A percentile compares a stretch with the other conserved stretches of the same genome.
Evolutionary conservation across 2,888 invertebrate genomes (phyloP).

Genomic region (Chaitophorus viminalis): DNA sequence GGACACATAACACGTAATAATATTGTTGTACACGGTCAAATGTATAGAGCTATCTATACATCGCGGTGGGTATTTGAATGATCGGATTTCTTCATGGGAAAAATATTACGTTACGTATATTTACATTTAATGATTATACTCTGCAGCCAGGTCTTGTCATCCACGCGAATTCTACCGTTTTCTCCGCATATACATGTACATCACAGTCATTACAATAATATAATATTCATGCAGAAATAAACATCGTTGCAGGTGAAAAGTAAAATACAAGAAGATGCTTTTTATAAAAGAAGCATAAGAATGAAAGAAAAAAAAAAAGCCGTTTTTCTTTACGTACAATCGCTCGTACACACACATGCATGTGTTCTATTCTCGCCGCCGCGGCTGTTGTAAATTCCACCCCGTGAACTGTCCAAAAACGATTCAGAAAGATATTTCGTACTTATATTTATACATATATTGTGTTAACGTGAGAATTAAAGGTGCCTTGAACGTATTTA

Average conservation of each 20-base stretch:
- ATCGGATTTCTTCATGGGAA: constrained; percentile 12
- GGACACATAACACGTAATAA: neutral
- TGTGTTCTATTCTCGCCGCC: neutral
- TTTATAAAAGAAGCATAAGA: neutral
- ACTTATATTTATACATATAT: neutral
- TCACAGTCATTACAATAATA: neutral
- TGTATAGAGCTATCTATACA: no score
- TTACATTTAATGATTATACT: neutral
- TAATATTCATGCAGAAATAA: neutral
- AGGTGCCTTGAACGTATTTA: neutral
- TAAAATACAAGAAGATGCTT: constrained; percentile 1
- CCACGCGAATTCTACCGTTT: neutral
- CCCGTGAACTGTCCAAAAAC: neutral
- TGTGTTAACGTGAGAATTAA: no score
- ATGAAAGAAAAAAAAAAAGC: neutral
- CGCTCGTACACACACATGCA: neutral
- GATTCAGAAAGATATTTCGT: neutral
- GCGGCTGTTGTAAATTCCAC: neutral
- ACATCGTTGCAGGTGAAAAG: constrained; percentile 27
- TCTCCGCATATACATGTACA: no score
- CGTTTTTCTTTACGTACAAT: neutral
- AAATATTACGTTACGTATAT: neutral
- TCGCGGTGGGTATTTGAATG: neutral
- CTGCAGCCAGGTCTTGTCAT: neutral
- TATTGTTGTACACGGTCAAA: neutral